Conservation (phyloP, 2,113 vertebrate genomes). For the Psammodynastes pulverulentus region DNA sequence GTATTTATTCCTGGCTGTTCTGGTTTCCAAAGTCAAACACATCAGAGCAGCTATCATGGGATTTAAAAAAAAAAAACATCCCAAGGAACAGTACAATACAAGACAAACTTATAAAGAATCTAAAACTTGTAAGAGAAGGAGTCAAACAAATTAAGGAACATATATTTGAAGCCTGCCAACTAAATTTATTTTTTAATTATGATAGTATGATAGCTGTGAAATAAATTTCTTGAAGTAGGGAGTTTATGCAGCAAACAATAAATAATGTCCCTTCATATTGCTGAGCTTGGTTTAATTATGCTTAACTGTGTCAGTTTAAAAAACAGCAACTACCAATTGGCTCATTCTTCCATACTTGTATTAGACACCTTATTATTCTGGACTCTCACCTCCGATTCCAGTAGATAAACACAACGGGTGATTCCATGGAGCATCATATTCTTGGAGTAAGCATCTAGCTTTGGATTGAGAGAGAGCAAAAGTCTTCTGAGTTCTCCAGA, state of each 20-base stretch:
- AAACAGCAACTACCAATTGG: not conserved
- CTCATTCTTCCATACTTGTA: not conserved
- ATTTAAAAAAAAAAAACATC: no score
- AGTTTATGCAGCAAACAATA: not conserved
- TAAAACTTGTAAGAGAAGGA: not conserved
- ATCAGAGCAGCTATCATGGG: not conserved
- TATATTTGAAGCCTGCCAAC: not conserved
- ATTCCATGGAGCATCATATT: constrained; percentile 63
- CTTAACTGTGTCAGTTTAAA: not conserved
- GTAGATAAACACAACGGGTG: constrained; percentile 61
- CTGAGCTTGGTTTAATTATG: not conserved
- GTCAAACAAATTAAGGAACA: not conserved
- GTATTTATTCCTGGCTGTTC: not conserved
- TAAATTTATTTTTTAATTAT: not conserved
- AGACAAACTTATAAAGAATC: not conserved
- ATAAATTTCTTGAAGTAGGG: not conserved
- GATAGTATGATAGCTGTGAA: not conserved
- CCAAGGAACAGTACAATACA: not conserved
- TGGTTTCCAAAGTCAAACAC: not conserved
- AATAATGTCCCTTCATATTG: not conserved
- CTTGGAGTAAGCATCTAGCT: constrained; percentile 52
- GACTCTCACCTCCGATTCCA: constrained; percentile 57
- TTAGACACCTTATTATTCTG: not conserved
- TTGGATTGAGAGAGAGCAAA: constrained; percentile 51
- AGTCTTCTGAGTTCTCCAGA: constrained; percentile 59